phyloP scores from a whole-genome alignment of 2,113 vertebrate species.

The Actenoides lindsayi region DNA sequence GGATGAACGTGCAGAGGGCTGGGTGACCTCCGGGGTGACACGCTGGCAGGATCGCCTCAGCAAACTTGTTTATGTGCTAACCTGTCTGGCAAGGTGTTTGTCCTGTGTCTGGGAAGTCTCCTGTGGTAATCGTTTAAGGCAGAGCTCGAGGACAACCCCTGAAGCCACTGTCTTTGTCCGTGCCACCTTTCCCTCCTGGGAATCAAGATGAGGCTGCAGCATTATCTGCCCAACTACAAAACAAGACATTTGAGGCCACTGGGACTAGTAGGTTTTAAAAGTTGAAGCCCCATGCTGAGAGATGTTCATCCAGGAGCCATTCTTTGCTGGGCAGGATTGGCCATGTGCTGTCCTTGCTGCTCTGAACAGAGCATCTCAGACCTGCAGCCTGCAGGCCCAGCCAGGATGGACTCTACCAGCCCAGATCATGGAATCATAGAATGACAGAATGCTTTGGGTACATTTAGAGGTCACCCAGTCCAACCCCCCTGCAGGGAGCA shows the following conservation, averaged over 20 bases:
- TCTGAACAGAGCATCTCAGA: neutral
- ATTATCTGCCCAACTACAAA: rapidly evolving
- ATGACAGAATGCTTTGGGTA: too few species aligned
- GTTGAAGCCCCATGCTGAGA: neutral
- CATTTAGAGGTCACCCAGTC: too few species aligned
- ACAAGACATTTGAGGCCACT: rapidly evolving
- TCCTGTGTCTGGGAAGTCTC: neutral
- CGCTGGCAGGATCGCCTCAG: neutral
- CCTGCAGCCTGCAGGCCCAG: neutral
- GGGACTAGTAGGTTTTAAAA: neutral
- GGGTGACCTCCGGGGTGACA: neutral
- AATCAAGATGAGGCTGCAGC: neutral
- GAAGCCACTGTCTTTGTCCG: neutral
- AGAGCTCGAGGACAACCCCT: neutral
- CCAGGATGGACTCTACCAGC: neutral
- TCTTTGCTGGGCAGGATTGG: neutral
- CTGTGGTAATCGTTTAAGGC: neutral
- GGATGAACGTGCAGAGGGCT: neutral
- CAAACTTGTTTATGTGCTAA: neutral
- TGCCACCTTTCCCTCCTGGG: neutral
- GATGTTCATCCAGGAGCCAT: neutral
- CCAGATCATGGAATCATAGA: neutral
- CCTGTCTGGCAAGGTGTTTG: neutral
- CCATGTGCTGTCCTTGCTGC: neutral
- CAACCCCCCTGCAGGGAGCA: too few species aligned